phyloP scores from a whole-genome alignment of 1,140 invertebrate species.

The Aphaenogaster floridana region DNA sequence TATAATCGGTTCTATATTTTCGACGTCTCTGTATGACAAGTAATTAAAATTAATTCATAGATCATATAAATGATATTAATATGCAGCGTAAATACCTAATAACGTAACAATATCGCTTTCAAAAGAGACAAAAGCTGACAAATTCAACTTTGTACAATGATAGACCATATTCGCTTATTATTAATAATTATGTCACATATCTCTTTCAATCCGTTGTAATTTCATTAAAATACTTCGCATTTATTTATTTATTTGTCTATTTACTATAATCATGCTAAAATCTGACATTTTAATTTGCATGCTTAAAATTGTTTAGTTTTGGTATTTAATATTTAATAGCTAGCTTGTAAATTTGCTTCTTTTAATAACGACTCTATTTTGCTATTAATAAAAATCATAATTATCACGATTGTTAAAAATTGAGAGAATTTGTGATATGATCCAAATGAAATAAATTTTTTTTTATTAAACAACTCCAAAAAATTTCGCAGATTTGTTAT shows the following conservation, averaged over 20 bases:
- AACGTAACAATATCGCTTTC: neutral
- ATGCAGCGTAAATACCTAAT: neutral
- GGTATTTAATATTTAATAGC: neutral
- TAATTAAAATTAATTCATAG: constrained; percentile 51
- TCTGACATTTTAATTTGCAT: neutral
- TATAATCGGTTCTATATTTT: constrained; percentile 11
- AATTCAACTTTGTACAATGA: neutral
- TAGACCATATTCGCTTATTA: neutral
- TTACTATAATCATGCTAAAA: neutral
- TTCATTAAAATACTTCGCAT: neutral
- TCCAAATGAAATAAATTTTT: constrained; percentile 14
- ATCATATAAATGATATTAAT: neutral
- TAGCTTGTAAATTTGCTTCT: neutral
- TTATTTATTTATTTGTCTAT: neutral
- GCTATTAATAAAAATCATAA: neutral
- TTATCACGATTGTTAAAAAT: neutral
- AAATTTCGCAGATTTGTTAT: neutral
- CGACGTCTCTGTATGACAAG: neutral
- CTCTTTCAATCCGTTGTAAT: constrained; percentile 7
- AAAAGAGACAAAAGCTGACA: neutral
- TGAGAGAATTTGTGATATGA: neutral
- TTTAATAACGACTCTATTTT: neutral
- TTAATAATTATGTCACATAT: neutral
- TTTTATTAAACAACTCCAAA: neutral
- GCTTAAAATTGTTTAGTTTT: neutral